Evolutionary conservation across 2,113 vertebrate species (phyloP).

Genomic region (Oenanthe melanoleuca): DNA sequence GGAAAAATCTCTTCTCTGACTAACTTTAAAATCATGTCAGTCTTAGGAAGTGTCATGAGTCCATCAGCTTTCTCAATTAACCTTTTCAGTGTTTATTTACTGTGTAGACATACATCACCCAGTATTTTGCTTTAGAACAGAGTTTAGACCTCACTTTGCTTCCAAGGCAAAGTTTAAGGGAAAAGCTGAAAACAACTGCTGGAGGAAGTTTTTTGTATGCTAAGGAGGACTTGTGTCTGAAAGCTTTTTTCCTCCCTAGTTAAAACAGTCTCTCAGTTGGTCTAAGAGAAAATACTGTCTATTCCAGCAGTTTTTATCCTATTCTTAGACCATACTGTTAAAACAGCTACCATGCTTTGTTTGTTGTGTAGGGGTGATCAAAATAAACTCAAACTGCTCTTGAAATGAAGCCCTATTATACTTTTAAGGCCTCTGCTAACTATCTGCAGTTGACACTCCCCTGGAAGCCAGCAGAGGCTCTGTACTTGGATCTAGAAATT

Average conservation of each 20-base stretch:
- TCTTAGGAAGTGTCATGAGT: neutral
- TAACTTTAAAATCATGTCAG: neutral
- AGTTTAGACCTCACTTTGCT: neutral
- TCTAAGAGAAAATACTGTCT: neutral
- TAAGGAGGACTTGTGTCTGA: neutral
- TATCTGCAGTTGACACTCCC: neutral
- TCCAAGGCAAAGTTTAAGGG: neutral
- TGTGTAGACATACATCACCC: neutral
- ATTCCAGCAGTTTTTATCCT: neutral
- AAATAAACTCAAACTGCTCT: neutral
- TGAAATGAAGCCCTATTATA: neutral
- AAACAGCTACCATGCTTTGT: neutral
- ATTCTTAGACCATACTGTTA: neutral
- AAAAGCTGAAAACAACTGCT: neutral
- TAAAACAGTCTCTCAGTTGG: neutral
- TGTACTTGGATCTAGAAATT: neutral
- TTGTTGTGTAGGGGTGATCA: neutral
- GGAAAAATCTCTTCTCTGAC: neutral
- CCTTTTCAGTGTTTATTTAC: neutral
- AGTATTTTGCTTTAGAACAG: neutral
- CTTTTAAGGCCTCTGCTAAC: neutral
- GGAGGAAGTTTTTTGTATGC: neutral
- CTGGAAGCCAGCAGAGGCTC: neutral
- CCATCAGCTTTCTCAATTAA: neutral
- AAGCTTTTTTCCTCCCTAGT: rapidly evolving